Evolutionary conservation across 2,888 invertebrate genomes (phyloP).

Genomic region (Chaitophorus viminalis): DNA sequence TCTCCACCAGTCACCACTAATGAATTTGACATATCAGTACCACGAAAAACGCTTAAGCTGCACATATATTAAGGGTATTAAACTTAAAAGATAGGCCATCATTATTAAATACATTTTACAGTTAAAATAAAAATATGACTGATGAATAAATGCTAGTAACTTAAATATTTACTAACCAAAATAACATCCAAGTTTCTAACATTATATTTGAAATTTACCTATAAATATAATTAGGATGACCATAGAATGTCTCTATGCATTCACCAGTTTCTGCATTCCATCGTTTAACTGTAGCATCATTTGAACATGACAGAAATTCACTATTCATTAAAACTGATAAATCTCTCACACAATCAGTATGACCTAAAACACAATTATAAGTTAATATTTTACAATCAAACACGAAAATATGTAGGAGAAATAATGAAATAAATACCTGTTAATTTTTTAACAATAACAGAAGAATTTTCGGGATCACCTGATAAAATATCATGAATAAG

Average conservation of each 20-base stretch:
- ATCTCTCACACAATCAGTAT: slow-evolving; percentile 91
- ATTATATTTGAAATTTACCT: slow-evolving; percentile 68
- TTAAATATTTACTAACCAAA: background rate
- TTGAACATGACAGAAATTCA: slow-evolving; percentile 90
- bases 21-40: slow-evolving; percentile 34
- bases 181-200: background rate
- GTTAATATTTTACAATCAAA: background rate
- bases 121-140: background rate
- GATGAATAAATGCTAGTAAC: background rate
- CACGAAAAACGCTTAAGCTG: slow-evolving; percentile 41
- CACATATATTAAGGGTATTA: background rate
- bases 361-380: slow-evolving; percentile 71
- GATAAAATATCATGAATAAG: slow-evolving; percentile 65
- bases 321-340: slow-evolving; percentile 75
- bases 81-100: background rate
- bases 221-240: slow-evolving; percentile 91
- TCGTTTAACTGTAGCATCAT: slow-evolving; percentile 86
- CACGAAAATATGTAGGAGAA: background rate
- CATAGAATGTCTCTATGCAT: slow-evolving; percentile 79
- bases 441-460: slow-evolving; percentile 26
- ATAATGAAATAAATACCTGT: slow-evolving; percentile 24
- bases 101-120: background rate
- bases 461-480: slow-evolving; percentile 22
- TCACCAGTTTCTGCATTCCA: slow-evolving; percentile 84
- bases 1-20: slow-evolving; percentile 74